Evolutionary conservation across 53 echinoderm and acorn worm species (phyloP).

Genomic region (Paracentrotus lividus): DNA sequence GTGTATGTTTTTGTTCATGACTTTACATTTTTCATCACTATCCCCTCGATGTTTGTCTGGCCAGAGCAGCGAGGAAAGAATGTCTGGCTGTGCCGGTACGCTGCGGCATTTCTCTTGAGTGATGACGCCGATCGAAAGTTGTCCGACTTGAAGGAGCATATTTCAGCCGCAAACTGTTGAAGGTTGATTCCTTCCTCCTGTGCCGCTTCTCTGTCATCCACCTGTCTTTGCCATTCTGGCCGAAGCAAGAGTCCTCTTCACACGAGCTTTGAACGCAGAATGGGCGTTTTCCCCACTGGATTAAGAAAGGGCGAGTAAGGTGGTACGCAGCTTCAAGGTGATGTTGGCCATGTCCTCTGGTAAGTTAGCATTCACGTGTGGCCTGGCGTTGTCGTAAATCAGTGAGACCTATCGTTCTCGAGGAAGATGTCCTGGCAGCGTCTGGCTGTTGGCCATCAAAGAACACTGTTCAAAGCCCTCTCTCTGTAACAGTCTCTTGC

Average conservation of each 20-base stretch:
- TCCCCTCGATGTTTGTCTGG: too few relatives aligned
- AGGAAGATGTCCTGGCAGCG: neutral
- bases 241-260: neutral
- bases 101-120: neutral
- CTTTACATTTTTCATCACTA: too few relatives aligned
- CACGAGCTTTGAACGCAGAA: neutral
- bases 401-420: too few relatives aligned
- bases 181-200: slow-evolving; percentile 6
- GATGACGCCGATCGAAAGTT: neutral
- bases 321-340: neutral
- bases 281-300: neutral
- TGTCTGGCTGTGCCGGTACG: neutral
- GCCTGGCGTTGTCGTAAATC: neutral
- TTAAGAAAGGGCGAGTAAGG: neutral
- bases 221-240: neutral
- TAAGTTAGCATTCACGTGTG: neutral
- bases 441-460: too few relatives aligned
- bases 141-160: neutral
- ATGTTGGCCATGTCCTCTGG: slow-evolving; percentile 26
- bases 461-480: too few relatives aligned
- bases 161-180: neutral
- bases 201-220: neutral
- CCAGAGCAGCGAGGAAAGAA: too few relatives aligned
- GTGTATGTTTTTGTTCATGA: too few relatives aligned
- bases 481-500: too few relatives aligned